A percentile compares a stretch with the other conserved stretches of the same genome.
Evolutionary conservation across 2,888 invertebrate species (phyloP).

Genomic region (Volucella inanis): DNA sequence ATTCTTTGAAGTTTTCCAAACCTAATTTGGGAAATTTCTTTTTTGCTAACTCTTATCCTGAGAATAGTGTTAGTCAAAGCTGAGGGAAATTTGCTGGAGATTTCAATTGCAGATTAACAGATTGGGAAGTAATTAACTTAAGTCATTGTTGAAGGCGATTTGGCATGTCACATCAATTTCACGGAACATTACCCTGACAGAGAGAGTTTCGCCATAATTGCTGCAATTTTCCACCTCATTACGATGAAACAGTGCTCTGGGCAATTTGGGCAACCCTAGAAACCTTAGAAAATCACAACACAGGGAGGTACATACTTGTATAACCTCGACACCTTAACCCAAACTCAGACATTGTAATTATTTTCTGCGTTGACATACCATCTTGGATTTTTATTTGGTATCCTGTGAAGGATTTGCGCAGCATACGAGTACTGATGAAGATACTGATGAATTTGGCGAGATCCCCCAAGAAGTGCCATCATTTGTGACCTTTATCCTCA

Average conservation of each 20-base stretch:
- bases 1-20: constrained; percentile 67
- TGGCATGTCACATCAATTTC: constrained; percentile 65
- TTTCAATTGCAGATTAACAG: constrained; percentile 65
- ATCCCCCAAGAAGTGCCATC: constrained; percentile 82
- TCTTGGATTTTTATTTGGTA: constrained; percentile 75
- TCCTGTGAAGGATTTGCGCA: constrained; percentile 31
- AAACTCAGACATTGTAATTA: constrained; percentile 78
- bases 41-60: constrained; percentile 15
- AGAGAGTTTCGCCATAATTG: constrained; percentile 61
- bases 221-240: constrained; percentile 65
- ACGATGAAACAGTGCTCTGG: constrained; percentile 33
- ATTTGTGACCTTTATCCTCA: constrained; percentile 82
- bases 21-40: constrained; percentile 43
- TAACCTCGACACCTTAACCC: constrained; percentile 58
- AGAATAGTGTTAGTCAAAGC: constrained; percentile 27
- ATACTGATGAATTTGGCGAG: constrained; percentile 60
- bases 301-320: constrained; percentile 1
- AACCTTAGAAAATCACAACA: constrained; percentile 34
- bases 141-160: constrained; percentile 40
- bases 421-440: not conserved
- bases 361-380: constrained; percentile 83
- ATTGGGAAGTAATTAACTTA: constrained; percentile 65
- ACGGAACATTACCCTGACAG: constrained; percentile 60
- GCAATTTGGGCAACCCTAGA: not conserved
- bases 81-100: constrained; percentile 27